Base-by-base conservation (phyloP, 2,113 vertebrate species). In the Phycodurus eques region DNA sequence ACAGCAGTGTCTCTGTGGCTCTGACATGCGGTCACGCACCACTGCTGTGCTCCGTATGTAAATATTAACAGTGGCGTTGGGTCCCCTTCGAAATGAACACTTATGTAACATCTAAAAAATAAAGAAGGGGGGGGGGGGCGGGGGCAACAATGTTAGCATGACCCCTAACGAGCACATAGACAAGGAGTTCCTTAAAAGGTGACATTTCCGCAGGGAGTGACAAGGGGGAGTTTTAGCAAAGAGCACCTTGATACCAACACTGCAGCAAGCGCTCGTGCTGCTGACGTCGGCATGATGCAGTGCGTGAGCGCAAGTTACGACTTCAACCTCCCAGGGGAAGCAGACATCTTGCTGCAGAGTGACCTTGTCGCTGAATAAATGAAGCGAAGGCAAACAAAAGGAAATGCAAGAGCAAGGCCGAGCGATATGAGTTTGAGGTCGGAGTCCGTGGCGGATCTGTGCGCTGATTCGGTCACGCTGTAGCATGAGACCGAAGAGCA, bases 211-310 rank as follows among this genome's bases (percentile, higher is more conserved):
- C 39, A 42, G 33, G 19, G 35, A 42, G 43, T 67, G 69, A n/a
- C 56, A 67, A 20, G 31, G 7, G 22, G 12, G 17, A 17, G 35
- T 49, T 62, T 66, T 72, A 80, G 74, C 67, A 78, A 42, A 75
- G 11, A 47, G 33, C 49, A 75, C 5, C 4, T 49, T 75, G 59
- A 65, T 86, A 88, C 87, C 87, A 90, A 87, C 80, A 84, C 88
- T 90, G 88, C 89, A 87, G 88, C 63, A 84, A 71, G 81, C 12
- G 78, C 57, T 64, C 61, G 64, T 81, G 83, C 79, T 81, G 80
- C 65, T 72, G 65, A 69, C n/a, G 60, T 61, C 61, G 68, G 71
- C 71, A 49, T 46, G 77, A 76, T 65, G 27, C 78, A 80, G 72
- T 17, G 49, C 33, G 10, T 3, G n/a, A 70, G 51, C 68, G 68